Conservation (phyloP, 2,888 invertebrate species). For the Clostera curtula region DNA sequence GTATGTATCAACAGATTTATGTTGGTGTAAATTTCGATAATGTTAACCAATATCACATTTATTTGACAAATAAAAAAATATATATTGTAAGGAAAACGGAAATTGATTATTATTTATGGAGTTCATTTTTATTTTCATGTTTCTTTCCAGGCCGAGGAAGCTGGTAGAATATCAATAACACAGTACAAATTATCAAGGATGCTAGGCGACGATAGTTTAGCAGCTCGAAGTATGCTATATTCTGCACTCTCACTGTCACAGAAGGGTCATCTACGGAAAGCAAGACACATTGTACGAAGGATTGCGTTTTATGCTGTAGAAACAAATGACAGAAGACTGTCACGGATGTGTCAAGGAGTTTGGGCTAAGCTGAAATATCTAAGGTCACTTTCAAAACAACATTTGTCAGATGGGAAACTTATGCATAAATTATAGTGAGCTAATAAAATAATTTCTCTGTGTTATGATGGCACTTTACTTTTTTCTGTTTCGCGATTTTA, state of each 20-base stretch:
- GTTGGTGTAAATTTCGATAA: too few species aligned
- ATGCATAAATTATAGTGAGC: too few species aligned
- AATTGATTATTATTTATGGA: not conserved
- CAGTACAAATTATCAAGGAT: slow-evolving; percentile 88
- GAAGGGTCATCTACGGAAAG: slow-evolving; percentile 78
- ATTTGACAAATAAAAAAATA: too few species aligned
- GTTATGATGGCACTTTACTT: too few species aligned
- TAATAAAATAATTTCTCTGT: too few species aligned
- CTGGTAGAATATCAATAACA: slow-evolving; percentile 89
- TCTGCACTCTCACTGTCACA: slow-evolving; percentile 92
- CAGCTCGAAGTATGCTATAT: slow-evolving; percentile 89
- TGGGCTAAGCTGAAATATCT: slow-evolving; percentile 87
- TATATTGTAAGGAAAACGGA: too few species aligned
- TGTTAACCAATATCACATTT: too few species aligned
- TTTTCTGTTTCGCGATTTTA: too few species aligned
- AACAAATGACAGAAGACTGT: slow-evolving; percentile 77
- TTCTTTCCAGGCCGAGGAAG: slow-evolving; percentile 83
- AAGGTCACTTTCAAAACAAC: slow-evolving; percentile 30
- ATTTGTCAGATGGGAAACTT: too few species aligned
- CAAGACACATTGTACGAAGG: slow-evolving; percentile 76
- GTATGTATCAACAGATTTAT: too few species aligned
- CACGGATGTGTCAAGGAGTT: slow-evolving; percentile 90
- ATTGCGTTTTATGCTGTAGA: slow-evolving; percentile 47
- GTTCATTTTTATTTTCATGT: not conserved
- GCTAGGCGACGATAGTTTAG: slow-evolving; percentile 87